Base-by-base conservation (phyloP, 1,140 invertebrate genomes). In the Temnothorax nylanderi region DNA sequence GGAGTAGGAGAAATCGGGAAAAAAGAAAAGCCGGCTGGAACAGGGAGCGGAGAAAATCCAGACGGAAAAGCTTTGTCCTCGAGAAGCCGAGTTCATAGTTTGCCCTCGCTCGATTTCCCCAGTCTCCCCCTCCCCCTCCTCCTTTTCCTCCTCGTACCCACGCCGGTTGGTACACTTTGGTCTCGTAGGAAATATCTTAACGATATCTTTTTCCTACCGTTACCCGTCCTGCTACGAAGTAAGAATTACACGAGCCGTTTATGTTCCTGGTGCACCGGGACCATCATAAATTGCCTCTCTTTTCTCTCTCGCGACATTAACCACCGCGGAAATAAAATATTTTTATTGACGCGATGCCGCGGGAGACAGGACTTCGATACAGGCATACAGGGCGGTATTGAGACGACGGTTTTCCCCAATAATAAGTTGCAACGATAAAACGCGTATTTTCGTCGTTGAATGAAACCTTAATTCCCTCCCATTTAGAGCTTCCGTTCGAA, bases 81-180 rank as follows among this genome's bases (percentile, higher is more conserved):
- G 89, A 89, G 91, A 90, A 92, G 85, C 88, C 77, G 62, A 78
- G 87, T 91, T 92, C 91, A 88, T 92, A 92, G 89, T 91, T 93
- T 93, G 90, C 88, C 85, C 86, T 92, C 91, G 91, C 91, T 93
- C 92, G 91, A 92, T 92, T 93, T 92, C 88, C 88, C 88, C 86
- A 88, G 72, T 69, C 85, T 64, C 37, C 60, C 56, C 58, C 44
- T 65, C 44, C 49, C 26, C 11, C 56, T 26, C 49, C 26, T 6
- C 56, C 54, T 85, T 41, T 6, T 41, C 3, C 62, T 51, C n/a
- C 6, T 5, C 10, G 18, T 3, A 32, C 32, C 32, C 32, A 6
- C 80, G 64, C 74, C 67, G 60, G 74, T 74, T 54, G 82, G 87
- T 91, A 92, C 87, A 92, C 89, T 91, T 92, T 85, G 80, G 91